These are phyloP conservation scores for Microplitis mediator DNA, from an alignment of 1,140 invertebrate genomes.

Conservation along the genomic window DNA sequence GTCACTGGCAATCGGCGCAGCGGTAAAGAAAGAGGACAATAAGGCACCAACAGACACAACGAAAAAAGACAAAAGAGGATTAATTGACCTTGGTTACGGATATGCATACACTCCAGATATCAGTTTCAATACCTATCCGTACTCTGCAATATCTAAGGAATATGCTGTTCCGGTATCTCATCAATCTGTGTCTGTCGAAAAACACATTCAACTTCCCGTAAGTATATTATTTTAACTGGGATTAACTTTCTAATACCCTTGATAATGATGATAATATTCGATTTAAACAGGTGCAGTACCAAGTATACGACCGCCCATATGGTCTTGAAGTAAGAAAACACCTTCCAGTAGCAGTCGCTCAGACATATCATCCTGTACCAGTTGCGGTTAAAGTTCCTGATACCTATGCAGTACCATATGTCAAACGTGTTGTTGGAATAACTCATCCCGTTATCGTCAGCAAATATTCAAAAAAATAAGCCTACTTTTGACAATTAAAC, in stretches of 20 bases:
- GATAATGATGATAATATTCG: too few species aligned
- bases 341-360: conserved; percentile 52
- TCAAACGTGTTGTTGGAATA: conserved; percentile 44
- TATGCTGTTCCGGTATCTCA: conserved; percentile 53
- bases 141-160: conserved; percentile 36
- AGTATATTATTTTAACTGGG: neutral
- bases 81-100: conserved; percentile 49
- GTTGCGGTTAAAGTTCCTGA: conserved; percentile 44
- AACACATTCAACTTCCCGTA: conserved; percentile 47
- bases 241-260: too few species aligned
- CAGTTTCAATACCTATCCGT: too few species aligned
- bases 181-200: conserved; percentile 51
- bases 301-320: conserved; percentile 45
- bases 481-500: too few species aligned
- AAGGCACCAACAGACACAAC: conserved; percentile 15
- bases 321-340: conserved; percentile 49
- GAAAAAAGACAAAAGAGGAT: conserved; percentile 51
- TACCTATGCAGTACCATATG: conserved; percentile 45
- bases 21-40: conserved; percentile 31
- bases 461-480: neutral
- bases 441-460: conserved; percentile 34
- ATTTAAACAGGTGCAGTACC: conserved; percentile 32
- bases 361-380: conserved; percentile 44
- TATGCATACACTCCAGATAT: conserved; percentile 32
- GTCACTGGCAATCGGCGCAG: conserved; percentile 44